Evolutionary conservation across 2,113 vertebrate genomes (phyloP).

Genomic region (Rhabdomys dilectus): DNA sequence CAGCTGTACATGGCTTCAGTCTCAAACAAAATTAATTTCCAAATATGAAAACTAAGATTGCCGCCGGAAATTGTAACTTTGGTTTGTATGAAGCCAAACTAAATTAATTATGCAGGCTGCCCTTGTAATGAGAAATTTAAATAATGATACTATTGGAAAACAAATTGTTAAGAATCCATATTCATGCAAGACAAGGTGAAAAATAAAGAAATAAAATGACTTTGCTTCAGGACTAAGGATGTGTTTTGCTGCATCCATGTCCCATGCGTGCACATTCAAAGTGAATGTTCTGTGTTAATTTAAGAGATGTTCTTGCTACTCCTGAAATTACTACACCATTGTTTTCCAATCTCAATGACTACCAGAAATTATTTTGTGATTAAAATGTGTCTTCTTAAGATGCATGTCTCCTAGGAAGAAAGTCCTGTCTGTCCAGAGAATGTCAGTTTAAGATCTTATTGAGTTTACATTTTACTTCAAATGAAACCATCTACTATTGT

Average conservation of each 20-base stretch:
- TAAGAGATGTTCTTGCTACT: neutral
- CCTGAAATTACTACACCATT: slow-evolving; percentile 22
- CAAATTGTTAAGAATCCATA: neutral
- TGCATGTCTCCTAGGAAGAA: neutral
- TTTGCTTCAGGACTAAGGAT: neutral
- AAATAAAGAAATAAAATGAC: neutral
- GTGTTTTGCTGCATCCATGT: neutral
- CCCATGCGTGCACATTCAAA: neutral
- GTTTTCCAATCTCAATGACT: neutral
- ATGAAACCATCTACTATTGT: neutral
- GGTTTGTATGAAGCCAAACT: neutral
- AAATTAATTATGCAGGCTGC: slow-evolving; percentile 42
- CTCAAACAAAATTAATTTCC: slow-evolving; percentile 39
- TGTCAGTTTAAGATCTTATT: neutral
- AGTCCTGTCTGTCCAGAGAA: neutral
- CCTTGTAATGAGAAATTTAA: slow-evolving; percentile 16
- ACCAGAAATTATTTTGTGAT: slow-evolving; percentile 6
- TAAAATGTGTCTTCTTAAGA: neutral
- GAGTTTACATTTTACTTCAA: neutral
- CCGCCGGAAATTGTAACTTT: neutral
- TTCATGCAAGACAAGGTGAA: neutral
- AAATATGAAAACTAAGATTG: slow-evolving; percentile 30
- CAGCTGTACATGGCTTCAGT: neutral
- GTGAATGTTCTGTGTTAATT: neutral
- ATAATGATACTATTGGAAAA: neutral